Conservation (phyloP, 2,888 invertebrate genomes). For the Catocala sponsa region DNA sequence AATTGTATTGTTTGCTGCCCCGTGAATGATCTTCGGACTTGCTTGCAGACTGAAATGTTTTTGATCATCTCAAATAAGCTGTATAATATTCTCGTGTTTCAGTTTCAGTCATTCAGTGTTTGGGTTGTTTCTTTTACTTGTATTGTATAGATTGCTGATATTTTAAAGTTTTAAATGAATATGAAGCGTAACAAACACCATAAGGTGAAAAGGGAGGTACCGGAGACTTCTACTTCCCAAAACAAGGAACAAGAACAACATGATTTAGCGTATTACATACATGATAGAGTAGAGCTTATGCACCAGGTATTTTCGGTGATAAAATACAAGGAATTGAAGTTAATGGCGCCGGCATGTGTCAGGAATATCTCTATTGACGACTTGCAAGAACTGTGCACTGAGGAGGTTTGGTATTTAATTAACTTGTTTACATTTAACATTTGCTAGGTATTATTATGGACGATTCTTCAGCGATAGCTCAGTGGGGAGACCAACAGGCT, state of each 20-base stretch:
- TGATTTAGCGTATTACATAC: constrained; percentile 87
- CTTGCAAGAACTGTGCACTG: constrained; percentile 88
- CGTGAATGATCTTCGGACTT: not conserved
- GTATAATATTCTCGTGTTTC: not conserved
- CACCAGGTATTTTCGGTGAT: constrained; percentile 88
- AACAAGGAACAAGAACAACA: constrained; percentile 69
- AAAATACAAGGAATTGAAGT: constrained; percentile 86
- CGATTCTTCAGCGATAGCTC: no score
- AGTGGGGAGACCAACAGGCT: no score
- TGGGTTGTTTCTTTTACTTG: no score
- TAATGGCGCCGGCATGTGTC: constrained; percentile 87
- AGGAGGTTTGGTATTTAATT: constrained; percentile 72
- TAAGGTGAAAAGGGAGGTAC: constrained; percentile 74
- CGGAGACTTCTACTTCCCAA: constrained; percentile 61
- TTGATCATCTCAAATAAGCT: not conserved
- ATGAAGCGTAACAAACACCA: constrained; percentile 53
- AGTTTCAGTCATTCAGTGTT: no score
- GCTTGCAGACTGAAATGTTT: no score
- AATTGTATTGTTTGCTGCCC: not conserved
- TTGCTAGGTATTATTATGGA: not conserved
- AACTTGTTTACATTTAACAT: not conserved
- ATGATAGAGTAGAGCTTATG: constrained; percentile 88
- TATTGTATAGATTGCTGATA: not conserved
- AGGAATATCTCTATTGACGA: constrained; percentile 80
- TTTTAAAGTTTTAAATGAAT: constrained; percentile 1